Evolutionary conservation across 1,140 invertebrate species (phyloP), one percentile per base, ranked within the genome.

Genomic region (Hycleus cichorii): DNA sequence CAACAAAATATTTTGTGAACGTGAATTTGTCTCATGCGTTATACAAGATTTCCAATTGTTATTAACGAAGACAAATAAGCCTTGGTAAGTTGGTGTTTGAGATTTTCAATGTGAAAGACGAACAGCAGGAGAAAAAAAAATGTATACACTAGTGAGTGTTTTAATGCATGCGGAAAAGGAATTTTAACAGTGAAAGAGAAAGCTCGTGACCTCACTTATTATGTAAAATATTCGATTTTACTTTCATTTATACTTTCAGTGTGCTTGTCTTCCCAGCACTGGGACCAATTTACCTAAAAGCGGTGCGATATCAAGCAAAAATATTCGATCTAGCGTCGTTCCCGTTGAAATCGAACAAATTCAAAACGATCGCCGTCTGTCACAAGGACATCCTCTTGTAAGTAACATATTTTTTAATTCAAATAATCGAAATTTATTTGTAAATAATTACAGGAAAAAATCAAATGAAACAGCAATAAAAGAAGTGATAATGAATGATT

Each of bases 221-320:
- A 69, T 69, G 66, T 69, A 69, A 69, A 69, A 49, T 47, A 48
- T 45, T 32, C 54, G 56, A 63, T 69, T 67, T 67, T 69, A 69
- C 65, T 70, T 70, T 69, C 65, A 65, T 69, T 67, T 55, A 47
- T 53, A 66, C 67, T 70, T 70, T 67, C 64, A 70, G 68, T 61
- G 65, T 70, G 49, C 57, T 67, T 55, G 62, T 70, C 42, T 69
- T 42, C 40, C 65, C 69, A 50, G 45, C 48, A 40, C 61, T 69
- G 63, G 63, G 64, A 61, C 66, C 65, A 59, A 67, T 65, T 55
- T 65, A 64, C 61, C 54, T 64, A 57, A 67, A 64, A 58, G 63
- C 64, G 26, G 63, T 70, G 50, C 61, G 62, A 32, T 68, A 69
- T 60, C 68, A 66, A 57, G 68, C 68, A 39, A 61, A 63, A 49